Evolutionary conservation across 2,797 vertebrate genomes (phyloP).

Genomic region (Myotis planiceps): DNA sequence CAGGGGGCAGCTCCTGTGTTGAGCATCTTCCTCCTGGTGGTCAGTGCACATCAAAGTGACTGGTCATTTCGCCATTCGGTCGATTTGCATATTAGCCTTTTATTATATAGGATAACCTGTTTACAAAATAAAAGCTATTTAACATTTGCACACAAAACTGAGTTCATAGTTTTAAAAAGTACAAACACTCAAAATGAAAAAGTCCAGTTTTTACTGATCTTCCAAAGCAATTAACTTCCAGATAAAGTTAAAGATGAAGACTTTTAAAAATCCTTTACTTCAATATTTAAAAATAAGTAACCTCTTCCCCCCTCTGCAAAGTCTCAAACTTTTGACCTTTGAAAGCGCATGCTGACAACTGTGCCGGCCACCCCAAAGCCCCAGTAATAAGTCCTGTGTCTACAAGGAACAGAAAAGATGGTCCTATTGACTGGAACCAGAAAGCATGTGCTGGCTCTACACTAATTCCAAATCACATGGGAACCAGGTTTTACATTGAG

Average conservation of each 20-base stretch:
- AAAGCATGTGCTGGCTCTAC: not conserved
- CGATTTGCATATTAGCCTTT: too few species aligned
- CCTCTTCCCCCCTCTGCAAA: not conserved
- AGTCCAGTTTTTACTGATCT: not conserved
- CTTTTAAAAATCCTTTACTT: slow-evolving; percentile 23
- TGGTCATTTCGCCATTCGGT: too few species aligned
- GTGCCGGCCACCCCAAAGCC: not conserved
- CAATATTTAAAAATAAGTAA: not conserved
- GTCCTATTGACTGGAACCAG: not conserved
- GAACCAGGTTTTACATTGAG: not conserved
- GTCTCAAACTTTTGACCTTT: not conserved
- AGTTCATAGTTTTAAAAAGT: not conserved
- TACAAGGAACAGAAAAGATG: not conserved
- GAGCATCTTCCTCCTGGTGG: too few species aligned
- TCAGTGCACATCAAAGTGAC: too few species aligned
- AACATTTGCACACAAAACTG: not conserved
- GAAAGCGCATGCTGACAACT: not conserved
- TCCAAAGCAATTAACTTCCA: slow-evolving; percentile 29
- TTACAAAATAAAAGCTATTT: not conserved
- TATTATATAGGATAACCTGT: not conserved
- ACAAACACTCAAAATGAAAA: not conserved
- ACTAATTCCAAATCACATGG: not conserved
- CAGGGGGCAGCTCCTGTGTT: too few species aligned
- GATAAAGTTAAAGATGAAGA: not conserved
- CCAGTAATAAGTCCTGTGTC: not conserved